Conservation (phyloP, 2,113 vertebrate species). For the Murina feae region DNA sequence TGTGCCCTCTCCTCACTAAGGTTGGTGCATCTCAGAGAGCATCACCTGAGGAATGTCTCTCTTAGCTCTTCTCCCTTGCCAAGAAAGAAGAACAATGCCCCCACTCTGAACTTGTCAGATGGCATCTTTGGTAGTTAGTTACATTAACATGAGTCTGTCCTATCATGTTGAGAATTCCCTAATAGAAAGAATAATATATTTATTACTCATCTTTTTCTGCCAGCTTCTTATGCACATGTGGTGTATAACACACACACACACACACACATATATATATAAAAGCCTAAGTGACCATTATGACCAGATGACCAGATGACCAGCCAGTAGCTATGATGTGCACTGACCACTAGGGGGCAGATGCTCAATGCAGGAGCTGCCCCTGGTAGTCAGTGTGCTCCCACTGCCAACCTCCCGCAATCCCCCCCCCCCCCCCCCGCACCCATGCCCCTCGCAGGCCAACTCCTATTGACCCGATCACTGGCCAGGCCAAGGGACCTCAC, state of each 20-base stretch:
- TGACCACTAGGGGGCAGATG: too few relatives aligned
- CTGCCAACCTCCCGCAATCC: too few relatives aligned
- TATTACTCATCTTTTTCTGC: neutral
- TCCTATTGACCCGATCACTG: too few relatives aligned
- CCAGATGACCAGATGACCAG: too few relatives aligned
- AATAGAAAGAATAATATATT: neutral
- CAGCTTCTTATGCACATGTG: neutral
- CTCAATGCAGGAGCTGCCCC: too few relatives aligned
- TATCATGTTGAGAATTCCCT: neutral
- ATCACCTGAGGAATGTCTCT: neutral
- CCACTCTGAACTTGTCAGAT: neutral
- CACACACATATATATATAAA: too few relatives aligned
- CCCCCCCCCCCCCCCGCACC: too few relatives aligned
- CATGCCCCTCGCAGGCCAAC: too few relatives aligned
- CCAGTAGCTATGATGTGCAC: too few relatives aligned
- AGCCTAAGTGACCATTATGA: too few relatives aligned
- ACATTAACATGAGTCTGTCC: neutral
- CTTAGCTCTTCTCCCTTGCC: neutral
- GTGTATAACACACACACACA: neutral
- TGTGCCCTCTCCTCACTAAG: neutral
- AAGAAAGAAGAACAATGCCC: neutral
- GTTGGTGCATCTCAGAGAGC: neutral
- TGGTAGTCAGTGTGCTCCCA: too few relatives aligned
- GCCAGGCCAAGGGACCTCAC: too few relatives aligned
- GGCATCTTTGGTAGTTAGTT: neutral